Base-by-base conservation (phyloP, 2,797 vertebrate genomes). In the Tenualosa ilisha region DNA sequence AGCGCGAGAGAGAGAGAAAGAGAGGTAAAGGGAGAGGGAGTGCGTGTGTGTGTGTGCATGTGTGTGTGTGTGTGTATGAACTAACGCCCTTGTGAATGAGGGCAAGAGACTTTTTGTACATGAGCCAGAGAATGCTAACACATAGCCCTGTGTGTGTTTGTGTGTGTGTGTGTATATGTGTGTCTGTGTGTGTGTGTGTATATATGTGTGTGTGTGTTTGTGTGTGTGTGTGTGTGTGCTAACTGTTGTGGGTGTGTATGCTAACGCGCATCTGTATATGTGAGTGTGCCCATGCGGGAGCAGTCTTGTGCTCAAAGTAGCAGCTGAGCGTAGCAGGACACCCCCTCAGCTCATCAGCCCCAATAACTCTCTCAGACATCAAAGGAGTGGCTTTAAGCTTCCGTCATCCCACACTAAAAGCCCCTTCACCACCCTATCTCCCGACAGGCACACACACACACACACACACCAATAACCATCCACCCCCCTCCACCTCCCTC, bases 271-370 rank as follows among this genome's bases (percentile, higher is more conserved):
- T 63, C 6, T 63, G 59, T 61, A 24, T 61, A 12, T 65, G 61
- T 26, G n/a, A 8, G 61, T 65, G 61, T 24, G 17, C 9, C 20
- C 59, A 63, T 24, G 59, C 59, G 31, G 24, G 24, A 68, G 63
- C 24, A 26, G 63, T 15, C 9, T 68, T 9, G 46, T 46, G 63
- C 26, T 68, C 2, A 31, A 68, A 37, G 63, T 15, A 75, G 68
- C 68, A 75, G 68, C 68, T 75, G 68, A 43, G 68, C 68, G 40
- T 75, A 43, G 68, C 68, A 26, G 63, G 63, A 31, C 63, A 13
- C 63, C 26, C 63, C 63, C 56, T 43, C 68, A 40, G 68, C 68
- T 75, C 68, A 75, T 75, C 68, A 75, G 6, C 24, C 68, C 31
- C 37, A 75, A 43, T 75, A 75, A 37, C 68, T 12, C 68, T 4